Base-by-base conservation (phyloP, 30 jellyfish, hydroid and myxozoan genomes). In the Aurelia sp. region DNA sequence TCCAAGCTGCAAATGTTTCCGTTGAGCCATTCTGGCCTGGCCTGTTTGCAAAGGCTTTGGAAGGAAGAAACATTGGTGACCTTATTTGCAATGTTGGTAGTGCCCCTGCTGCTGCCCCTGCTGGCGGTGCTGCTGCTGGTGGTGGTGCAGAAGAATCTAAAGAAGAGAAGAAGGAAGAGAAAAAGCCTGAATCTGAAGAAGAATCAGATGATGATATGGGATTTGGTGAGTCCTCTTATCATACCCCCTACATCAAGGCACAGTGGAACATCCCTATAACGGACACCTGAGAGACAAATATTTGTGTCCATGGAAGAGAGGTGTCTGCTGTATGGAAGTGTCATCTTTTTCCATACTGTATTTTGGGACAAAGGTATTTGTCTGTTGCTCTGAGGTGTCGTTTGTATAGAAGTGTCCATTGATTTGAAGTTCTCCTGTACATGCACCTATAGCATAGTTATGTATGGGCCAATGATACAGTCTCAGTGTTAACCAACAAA, bases 121-220 rank as follows among this genome's bases (percentile, higher is more conserved):
- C 97, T 61, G 97, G 75, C 13, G 93, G 96, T 37, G 98, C 93
- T 22, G 89, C 95, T 41, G 79, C 73, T n/a, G 94, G 81, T 21
- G 87, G 81, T 13, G 86, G 88, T 18, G 90, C 83, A 23, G 94
- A 69, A 13, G 96, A 72, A 18, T 94, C 86, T 20, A 96, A 47
- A 18, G 97, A 74, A 44, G 93, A 78, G 74, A 83, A 81, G 80
- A 88, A 93, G 71, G 97, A 93, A 59, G 95, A 93, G 61, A 86
- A 92, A 91, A 86, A 92, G 65, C 90, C 64, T 69, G 93, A 86
- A 59, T 81, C 96, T 18, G 97, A 76, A 48, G 89, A 76, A 59
- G 97, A 89, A 79, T 93, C 98, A 33, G 98, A 93, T 72, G 98
- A 93, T 79, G 98, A 93, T 75, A 93, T 93, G 98, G 98, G 98